A percentile compares a stretch with the other conserved stretches of the same genome.
Evolutionary conservation across 2,888 invertebrate genomes (phyloP).

Genomic region (Hedychridium roseum): DNA sequence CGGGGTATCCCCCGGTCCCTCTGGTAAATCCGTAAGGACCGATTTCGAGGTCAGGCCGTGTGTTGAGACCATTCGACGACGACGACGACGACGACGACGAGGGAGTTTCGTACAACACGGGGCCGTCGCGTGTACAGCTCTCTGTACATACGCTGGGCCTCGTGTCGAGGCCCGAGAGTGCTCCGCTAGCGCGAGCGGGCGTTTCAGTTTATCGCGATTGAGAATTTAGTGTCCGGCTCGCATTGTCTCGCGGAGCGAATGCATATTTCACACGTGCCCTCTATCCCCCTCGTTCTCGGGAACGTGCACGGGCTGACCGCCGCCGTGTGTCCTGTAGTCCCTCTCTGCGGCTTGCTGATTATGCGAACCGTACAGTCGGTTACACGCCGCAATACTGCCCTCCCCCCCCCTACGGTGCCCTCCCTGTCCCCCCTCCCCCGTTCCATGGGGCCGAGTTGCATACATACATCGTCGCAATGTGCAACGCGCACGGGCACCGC

Average conservation of each 20-base stretch:
- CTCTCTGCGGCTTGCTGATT: conserved; percentile 34
- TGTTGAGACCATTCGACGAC: too few species aligned
- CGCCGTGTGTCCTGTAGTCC: conserved; percentile 26
- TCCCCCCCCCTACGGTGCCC: neutral
- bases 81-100: too few species aligned
- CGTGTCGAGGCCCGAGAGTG: too few species aligned
- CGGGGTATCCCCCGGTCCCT: too few species aligned
- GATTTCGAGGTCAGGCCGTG: too few species aligned
- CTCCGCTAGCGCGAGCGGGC: too few species aligned
- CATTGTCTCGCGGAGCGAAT: conserved; percentile 55
- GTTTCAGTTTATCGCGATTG: conserved; percentile 45
- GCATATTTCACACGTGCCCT: conserved; percentile 55
- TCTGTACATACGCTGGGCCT: too few species aligned
- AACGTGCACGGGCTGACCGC: conserved; percentile 21
- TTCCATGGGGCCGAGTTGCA: too few species aligned
- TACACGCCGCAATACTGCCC: conserved; percentile 22
- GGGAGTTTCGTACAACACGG: too few species aligned
- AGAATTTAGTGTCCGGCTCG: conserved; percentile 46
- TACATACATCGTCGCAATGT: conserved; percentile 23
- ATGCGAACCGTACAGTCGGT: conserved; percentile 33
- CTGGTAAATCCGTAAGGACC: too few species aligned
- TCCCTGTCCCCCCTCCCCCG: conserved; percentile 11
- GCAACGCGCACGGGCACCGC: conserved; percentile 17
- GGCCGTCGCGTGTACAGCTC: too few species aligned
- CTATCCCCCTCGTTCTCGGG: too few species aligned